phyloP scores from a whole-genome alignment of 2,888 invertebrate genomes.

The Dichetophora obliterata region DNA sequence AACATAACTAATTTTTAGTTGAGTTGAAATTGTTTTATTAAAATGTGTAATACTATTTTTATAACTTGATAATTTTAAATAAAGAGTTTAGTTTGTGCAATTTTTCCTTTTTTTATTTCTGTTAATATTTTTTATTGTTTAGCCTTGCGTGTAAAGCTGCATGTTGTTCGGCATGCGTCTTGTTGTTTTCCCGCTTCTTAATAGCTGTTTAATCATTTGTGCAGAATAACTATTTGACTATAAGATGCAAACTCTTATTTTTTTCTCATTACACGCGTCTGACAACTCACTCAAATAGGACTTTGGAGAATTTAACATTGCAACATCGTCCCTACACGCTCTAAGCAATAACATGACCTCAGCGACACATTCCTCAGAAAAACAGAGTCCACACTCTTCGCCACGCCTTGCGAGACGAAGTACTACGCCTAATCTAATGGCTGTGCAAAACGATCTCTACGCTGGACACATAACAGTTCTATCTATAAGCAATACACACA shows the following conservation, averaged over 20 bases:
- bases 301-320: slow-evolving; percentile 75
- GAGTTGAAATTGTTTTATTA: slow-evolving; percentile 23
- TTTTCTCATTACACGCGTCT: slow-evolving; percentile 31
- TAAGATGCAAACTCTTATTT: slow-evolving; percentile 34
- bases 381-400: slow-evolving; percentile 74
- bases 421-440: slow-evolving; percentile 68
- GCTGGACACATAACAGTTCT: slow-evolving; percentile 57
- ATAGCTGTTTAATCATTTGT: not conserved
- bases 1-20: slow-evolving; percentile 1
- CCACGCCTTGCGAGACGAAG: slow-evolving; percentile 72
- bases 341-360: slow-evolving; percentile 68
- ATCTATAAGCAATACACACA: slow-evolving; percentile 28
- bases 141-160: slow-evolving; percentile 38
- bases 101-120: slow-evolving; percentile 38
- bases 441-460: slow-evolving; percentile 68
- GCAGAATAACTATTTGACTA: slow-evolving; percentile 24
- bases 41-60: slow-evolving; percentile 45
- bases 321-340: slow-evolving; percentile 75
- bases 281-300: slow-evolving; percentile 69
- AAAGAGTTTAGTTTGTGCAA: slow-evolving; percentile 48
- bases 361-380: slow-evolving; percentile 61
- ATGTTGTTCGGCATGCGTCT: slow-evolving; percentile 41
- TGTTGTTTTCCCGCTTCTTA: slow-evolving; percentile 27
- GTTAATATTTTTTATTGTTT: slow-evolving; percentile 41
- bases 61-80: slow-evolving; percentile 43